These are phyloP conservation scores for Cardinalis cardinalis DNA, from an alignment of 2,113 vertebrate genomes.

Conservation along the genomic window DNA sequence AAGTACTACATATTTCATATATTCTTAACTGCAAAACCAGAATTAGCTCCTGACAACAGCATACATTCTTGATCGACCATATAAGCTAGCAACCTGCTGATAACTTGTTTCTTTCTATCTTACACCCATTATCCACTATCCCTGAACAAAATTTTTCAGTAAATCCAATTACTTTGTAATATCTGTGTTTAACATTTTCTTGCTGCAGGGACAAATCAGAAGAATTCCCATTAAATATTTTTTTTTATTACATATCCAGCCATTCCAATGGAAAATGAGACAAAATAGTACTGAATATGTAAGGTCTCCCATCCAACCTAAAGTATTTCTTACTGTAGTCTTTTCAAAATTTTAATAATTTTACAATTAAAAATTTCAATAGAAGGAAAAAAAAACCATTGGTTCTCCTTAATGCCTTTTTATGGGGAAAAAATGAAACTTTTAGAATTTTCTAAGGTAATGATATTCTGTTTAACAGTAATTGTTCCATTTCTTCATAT, in stretches of 20 bases:
- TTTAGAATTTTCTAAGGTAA: background rate
- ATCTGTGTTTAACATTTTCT: background rate
- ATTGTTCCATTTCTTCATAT: background rate
- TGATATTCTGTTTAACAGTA: background rate
- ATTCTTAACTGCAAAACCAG: background rate
- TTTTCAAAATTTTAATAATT: background rate
- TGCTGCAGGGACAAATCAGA: background rate
- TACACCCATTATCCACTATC: background rate
- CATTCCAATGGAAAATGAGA: background rate
- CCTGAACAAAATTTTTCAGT: background rate
- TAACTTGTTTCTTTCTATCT: background rate
- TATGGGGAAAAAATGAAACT: background rate
- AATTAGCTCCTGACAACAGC: background rate
- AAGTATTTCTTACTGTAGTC: background rate
- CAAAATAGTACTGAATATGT: background rate
- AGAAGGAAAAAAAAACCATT: background rate
- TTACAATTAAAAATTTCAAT: background rate
- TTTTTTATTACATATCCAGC: background rate
- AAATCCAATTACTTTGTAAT: background rate
- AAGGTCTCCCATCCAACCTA: background rate
- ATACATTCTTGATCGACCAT: slow-evolving; percentile 7
- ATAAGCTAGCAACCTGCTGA: background rate
- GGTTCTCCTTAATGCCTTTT: background rate
- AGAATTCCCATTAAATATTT: background rate
- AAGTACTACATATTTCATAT: background rate